Evolutionary conservation across 53 echinoderm and acorn worm genomes (phyloP).

Genomic region (Echinarachnius parma): DNA sequence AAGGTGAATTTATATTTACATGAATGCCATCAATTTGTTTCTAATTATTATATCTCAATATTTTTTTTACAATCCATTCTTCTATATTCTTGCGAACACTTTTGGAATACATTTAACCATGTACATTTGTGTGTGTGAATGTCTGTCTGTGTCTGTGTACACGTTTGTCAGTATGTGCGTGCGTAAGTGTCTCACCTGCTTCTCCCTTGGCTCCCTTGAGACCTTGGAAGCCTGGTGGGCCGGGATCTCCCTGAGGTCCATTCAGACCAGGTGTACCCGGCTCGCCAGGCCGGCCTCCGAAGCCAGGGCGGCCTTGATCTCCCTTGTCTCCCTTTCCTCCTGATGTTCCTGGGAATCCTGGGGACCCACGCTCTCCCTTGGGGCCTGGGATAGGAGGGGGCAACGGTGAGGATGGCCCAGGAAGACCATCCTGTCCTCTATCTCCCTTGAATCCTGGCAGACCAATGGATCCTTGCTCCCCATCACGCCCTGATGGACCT

Average conservation of each 20-base stretch:
- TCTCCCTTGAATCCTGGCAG: constrained; percentile 51
- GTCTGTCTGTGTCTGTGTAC: too few relatives aligned
- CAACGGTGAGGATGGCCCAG: constrained; percentile 13
- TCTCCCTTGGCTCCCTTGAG: constrained; percentile 63
- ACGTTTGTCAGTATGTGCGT: too few relatives aligned
- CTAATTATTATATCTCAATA: too few relatives aligned
- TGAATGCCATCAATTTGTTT: too few relatives aligned
- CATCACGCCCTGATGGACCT: constrained; percentile 42
- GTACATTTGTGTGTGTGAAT: too few relatives aligned
- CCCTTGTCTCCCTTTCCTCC: constrained; percentile 26
- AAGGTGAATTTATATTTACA: too few relatives aligned
- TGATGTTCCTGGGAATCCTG: constrained; percentile 24
- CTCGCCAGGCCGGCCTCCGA: constrained; percentile 52
- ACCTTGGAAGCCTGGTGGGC: constrained; percentile 54
- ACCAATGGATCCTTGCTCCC: constrained; percentile 42
- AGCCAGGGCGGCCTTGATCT: constrained; percentile 26
- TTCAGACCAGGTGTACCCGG: constrained; percentile 48
- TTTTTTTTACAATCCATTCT: too few relatives aligned
- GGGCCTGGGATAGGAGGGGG: constrained; percentile 32
- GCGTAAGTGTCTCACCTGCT: constrained; percentile 15
- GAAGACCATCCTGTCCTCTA: constrained; percentile 25
- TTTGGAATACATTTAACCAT: too few relatives aligned
- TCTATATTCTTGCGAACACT: too few relatives aligned
- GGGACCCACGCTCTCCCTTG: constrained; percentile 34
- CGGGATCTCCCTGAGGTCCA: constrained; percentile 47